Conservation (phyloP, 2,113 vertebrate genomes). For the Trogon melanurus region DNA sequence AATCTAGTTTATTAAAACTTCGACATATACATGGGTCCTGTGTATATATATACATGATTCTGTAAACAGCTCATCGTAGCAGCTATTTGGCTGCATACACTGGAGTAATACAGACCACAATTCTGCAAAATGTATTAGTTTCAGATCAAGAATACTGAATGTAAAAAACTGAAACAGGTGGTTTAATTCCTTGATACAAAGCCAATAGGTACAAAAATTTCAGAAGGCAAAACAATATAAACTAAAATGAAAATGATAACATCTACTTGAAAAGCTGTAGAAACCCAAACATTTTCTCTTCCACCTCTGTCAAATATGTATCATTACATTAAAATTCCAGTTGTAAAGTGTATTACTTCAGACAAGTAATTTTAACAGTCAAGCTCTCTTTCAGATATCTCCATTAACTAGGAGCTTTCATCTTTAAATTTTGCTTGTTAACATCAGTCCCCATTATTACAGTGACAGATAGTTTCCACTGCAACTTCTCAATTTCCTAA, state of each 20-base stretch:
- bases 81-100: neutral
- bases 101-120: neutral
- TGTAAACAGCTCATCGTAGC: neutral
- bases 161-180: neutral
- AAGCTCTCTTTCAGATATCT: neutral
- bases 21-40: neutral
- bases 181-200: neutral
- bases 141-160: neutral
- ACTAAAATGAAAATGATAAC: neutral
- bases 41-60: neutral
- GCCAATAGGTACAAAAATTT: neutral
- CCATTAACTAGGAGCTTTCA: neutral
- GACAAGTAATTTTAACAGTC: conserved; percentile 12
- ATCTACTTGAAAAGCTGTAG: neutral
- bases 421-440: conserved; percentile 21
- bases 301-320: neutral
- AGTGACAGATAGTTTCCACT: neutral
- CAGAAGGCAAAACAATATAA: neutral
- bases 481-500: neutral
- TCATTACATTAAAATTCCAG: neutral
- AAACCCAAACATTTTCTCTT: neutral
- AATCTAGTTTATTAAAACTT: neutral
- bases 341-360: neutral
- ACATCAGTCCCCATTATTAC: neutral
- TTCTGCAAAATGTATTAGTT: neutral